Evolutionary conservation across 1,140 invertebrate species (phyloP).

Genomic region (Drosophila littoralis): DNA sequence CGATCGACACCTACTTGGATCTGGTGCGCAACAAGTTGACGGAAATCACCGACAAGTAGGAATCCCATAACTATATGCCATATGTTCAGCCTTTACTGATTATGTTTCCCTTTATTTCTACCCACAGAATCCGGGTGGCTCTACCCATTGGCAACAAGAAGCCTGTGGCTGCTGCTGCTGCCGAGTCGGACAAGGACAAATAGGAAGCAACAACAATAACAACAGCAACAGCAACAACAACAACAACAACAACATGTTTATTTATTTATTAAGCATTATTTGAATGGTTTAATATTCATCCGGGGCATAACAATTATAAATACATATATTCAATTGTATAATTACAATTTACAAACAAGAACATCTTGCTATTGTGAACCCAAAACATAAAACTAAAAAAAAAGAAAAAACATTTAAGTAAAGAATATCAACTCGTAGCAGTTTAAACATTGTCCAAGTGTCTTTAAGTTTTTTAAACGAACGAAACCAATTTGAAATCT

Average conservation of each 20-base stretch:
- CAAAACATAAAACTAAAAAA: slow-evolving; percentile 14
- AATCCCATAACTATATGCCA: slow-evolving; percentile 31
- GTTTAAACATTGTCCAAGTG: slow-evolving; percentile 73
- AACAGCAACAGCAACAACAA: slow-evolving; percentile 46
- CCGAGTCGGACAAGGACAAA: slow-evolving; percentile 91
- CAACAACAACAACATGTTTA: slow-evolving; percentile 71
- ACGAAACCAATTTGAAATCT: slow-evolving; percentile 53
- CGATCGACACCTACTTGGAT: slow-evolving; percentile 97
- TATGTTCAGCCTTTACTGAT: not conserved
- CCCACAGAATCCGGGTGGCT: slow-evolving; percentile 92
- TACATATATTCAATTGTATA: slow-evolving; percentile 71
- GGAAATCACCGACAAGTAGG: slow-evolving; percentile 95
- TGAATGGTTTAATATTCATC: slow-evolving; percentile 81
- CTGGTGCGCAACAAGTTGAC: slow-evolving; percentile 94
- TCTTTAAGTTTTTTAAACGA: slow-evolving; percentile 79
- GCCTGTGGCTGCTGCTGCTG: slow-evolving; percentile 85
- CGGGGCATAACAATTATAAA: slow-evolving; percentile 79
- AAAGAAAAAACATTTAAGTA: slow-evolving; percentile 32
- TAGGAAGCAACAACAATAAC: slow-evolving; percentile 85
- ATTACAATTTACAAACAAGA: slow-evolving; percentile 56
- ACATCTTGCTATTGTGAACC: slow-evolving; percentile 32
- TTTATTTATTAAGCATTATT: slow-evolving; percentile 82
- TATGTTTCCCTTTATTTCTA: not conserved
- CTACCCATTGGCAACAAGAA: slow-evolving; percentile 95
- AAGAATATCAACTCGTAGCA: slow-evolving; percentile 62